phyloP scores from a whole-genome alignment of 2,888 invertebrate genomes.

The Tethea ocularis region DNA sequence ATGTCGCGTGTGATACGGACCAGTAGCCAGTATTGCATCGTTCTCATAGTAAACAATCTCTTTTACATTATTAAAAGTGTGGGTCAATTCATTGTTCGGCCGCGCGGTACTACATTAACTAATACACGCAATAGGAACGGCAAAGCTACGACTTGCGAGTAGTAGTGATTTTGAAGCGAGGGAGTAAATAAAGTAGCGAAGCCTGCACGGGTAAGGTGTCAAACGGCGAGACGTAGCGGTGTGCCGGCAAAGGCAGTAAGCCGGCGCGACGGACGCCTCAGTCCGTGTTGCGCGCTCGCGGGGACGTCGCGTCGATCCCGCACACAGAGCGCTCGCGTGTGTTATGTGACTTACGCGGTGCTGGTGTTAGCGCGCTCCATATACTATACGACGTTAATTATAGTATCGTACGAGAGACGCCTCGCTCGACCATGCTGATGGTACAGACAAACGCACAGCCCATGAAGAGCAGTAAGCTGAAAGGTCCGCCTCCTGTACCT shows the following conservation, averaged over 20 bases:
- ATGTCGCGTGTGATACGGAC: constrained; percentile 46
- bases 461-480: constrained; percentile 76
- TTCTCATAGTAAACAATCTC: constrained; percentile 72
- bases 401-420: constrained; percentile 79
- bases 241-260: constrained; percentile 27
- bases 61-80: constrained; percentile 58
- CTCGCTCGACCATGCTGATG: constrained; percentile 77
- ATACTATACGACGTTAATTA: constrained; percentile 76
- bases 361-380: constrained; percentile 72
- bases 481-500: constrained; percentile 91
- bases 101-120: constrained; percentile 32
- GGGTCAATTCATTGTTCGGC: constrained; percentile 62
- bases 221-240: constrained; percentile 17
- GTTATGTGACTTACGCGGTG: constrained; percentile 53
- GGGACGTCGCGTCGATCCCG: constrained; percentile 58
- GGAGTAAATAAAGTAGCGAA: constrained; percentile 15
- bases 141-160: background rate
- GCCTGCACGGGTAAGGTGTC: constrained; percentile 10
- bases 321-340: constrained; percentile 61
- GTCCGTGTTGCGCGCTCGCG: constrained; percentile 68
- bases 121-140: constrained; percentile 22
- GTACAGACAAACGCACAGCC: constrained; percentile 84
- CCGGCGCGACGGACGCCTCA: constrained; percentile 41
- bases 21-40: constrained; percentile 48
- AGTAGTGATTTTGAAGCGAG: constrained; percentile 24